Conservation (phyloP, 2,113 vertebrate species). For the Microcebus lehilahytsara region DNA sequence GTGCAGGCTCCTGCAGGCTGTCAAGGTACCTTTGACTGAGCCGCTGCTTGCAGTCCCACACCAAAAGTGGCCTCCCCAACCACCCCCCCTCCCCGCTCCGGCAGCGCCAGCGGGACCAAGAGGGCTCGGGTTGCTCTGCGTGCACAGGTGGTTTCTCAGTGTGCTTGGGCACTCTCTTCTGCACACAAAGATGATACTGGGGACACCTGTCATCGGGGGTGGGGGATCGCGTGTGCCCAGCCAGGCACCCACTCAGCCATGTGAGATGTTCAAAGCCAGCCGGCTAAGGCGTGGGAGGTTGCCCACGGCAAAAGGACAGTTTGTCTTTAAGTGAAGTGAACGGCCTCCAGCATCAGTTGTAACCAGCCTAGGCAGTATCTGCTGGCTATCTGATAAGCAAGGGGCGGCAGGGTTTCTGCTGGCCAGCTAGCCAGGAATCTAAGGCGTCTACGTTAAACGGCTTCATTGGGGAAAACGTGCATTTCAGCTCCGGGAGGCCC, state of each 20-base stretch:
- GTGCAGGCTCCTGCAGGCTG: not conserved
- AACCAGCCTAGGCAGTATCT: not conserved
- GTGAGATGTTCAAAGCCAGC: not conserved
- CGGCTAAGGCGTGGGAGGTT: not conserved
- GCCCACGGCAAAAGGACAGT: not conserved
- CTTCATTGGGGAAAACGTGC: not conserved
- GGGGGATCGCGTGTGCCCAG: not conserved
- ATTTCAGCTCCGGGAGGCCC: not conserved
- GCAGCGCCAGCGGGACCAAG: not conserved
- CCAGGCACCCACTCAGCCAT: rapidly evolving
- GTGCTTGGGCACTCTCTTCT: not conserved
- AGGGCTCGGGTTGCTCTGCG: not conserved
- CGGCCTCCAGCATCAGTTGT: not conserved
- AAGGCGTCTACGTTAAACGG: not conserved
- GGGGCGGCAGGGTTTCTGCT: not conserved
- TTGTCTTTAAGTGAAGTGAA: not conserved
- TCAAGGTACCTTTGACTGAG: not conserved
- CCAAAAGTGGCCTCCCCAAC: not conserved
- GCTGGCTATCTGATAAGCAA: not conserved
- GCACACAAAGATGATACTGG: not conserved
- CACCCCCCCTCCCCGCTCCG: no score
- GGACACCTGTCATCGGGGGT: not conserved
- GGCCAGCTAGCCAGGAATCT: not conserved
- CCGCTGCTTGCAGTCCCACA: not conserved
- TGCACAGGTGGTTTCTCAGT: not conserved